Conservation (phyloP, 2,113 vertebrate genomes). For the Dicrurus megarhynchus region DNA sequence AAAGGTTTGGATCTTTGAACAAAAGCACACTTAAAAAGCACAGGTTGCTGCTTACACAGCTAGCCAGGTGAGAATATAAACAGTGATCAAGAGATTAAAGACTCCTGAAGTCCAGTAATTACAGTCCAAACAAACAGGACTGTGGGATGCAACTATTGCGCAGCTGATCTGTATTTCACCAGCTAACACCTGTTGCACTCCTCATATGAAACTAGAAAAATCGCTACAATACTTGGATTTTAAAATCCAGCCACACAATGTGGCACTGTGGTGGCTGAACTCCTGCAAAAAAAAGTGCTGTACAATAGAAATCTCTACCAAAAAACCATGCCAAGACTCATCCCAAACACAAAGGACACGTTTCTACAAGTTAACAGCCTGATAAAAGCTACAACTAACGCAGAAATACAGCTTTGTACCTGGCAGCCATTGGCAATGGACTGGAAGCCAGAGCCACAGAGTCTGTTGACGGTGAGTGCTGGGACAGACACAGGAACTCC, state of each 20-base stretch:
- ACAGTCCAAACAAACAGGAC: background rate
- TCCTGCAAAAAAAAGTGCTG: background rate
- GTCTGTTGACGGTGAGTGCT: constrained; percentile 89
- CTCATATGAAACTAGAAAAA: background rate
- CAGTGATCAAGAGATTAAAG: background rate
- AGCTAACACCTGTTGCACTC: background rate
- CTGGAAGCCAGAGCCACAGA: constrained; percentile 97
- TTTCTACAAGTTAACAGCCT: background rate
- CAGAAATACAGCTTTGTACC: constrained; percentile 61
- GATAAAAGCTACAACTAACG: background rate
- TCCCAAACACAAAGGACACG: background rate
- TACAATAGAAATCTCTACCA: background rate
- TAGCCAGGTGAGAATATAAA: background rate
- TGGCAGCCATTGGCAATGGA: constrained; percentile 90
- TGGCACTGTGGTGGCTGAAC: background rate
- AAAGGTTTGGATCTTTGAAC: background rate
- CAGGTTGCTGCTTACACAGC: background rate
- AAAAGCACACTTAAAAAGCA: background rate
- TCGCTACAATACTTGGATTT: background rate
- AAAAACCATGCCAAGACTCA: background rate
- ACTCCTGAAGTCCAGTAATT: background rate
- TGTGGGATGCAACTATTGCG: background rate
- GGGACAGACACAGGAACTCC: constrained; percentile 83
- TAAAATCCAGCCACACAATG: background rate
- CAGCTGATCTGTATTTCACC: background rate